Percentiles rank a stretch among this genome's conserved stretches.
These are phyloP conservation scores for Myotis findleyi DNA, from an alignment of 2,797 vertebrate species.

Conservation along the genomic window DNA sequence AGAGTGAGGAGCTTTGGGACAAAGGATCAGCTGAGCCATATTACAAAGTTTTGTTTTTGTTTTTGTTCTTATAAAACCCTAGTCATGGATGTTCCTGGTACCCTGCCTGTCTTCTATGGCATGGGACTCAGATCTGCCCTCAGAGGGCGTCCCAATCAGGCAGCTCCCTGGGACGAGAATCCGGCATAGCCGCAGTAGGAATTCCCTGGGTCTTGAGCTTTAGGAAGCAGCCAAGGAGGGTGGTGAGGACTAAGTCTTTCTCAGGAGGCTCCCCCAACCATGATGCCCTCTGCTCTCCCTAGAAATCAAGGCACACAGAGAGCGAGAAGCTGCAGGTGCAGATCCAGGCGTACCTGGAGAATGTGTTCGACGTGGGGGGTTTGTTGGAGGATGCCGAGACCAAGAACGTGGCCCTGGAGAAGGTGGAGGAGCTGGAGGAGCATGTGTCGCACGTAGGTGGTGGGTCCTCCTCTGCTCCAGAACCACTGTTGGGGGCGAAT, in stretches of 20 bases:
- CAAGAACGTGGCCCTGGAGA: conserved; percentile 98
- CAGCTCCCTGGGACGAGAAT: neutral
- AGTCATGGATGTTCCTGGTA: neutral
- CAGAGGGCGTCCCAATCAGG: neutral
- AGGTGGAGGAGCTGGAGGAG: conserved; percentile 98
- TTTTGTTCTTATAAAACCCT: neutral
- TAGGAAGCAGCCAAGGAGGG: neutral
- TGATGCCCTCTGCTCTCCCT: neutral
- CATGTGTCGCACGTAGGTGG: conserved; percentile 96
- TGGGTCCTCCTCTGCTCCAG: conserved; percentile 20
- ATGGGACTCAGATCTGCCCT: neutral
- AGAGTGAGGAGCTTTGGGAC: rapidly evolving
- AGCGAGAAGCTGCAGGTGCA: conserved; percentile 99
- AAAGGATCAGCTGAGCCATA: conserved; percentile 5
- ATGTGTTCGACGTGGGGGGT: conserved; percentile 97
- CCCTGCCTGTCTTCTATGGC: neutral
- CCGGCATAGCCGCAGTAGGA: neutral
- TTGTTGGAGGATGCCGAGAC: conserved; percentile 98
- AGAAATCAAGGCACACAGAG: conserved; percentile 98
- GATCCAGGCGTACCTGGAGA: conserved; percentile 99
- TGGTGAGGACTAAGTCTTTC: neutral
- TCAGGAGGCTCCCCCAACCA: neutral
- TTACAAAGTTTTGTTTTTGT: neutral
- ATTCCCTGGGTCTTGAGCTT: neutral
- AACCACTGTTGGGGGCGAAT: neutral